Conservation (phyloP, 1,140 invertebrate genomes). For the Aphaenogaster rudis region DNA sequence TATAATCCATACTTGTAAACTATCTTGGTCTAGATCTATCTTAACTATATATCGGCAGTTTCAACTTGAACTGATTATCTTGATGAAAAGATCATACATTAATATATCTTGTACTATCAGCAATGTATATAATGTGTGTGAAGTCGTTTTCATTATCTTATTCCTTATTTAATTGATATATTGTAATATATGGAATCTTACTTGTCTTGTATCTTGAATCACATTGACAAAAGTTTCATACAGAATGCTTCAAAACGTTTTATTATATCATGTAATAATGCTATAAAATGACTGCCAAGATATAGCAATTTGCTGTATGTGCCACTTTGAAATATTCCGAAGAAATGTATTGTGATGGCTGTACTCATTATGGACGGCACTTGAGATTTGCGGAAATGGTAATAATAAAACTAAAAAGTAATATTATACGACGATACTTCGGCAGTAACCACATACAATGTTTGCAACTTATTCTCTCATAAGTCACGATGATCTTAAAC, state of each 20-base stretch:
- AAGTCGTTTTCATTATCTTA: conserved; percentile 7
- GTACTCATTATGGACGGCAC: conserved; percentile 44
- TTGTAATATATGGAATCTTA: conserved; percentile 30
- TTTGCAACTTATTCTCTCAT: conserved; percentile 14
- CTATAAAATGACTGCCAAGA: conserved; percentile 5
- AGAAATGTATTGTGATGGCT: neutral
- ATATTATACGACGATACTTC: neutral
- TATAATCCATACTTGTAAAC: conserved; percentile 35
- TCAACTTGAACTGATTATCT: conserved; percentile 47
- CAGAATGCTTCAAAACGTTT: neutral
- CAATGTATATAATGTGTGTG: neutral
- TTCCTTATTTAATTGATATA: neutral
- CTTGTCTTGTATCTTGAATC: conserved; percentile 15
- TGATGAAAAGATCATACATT: conserved; percentile 11
- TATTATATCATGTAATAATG: neutral
- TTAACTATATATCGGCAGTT: conserved; percentile 58
- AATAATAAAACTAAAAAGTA: conserved; percentile 23
- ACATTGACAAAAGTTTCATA: conserved; percentile 34
- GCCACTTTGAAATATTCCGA: neutral
- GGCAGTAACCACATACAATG: neutral
- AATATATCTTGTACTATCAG: conserved; percentile 23
- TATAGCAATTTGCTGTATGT: conserved; percentile 4
- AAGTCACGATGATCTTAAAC: conserved; percentile 11
- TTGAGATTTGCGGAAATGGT: conserved; percentile 24
- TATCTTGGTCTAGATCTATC: conserved; percentile 35